Base-by-base conservation (phyloP, 2,113 vertebrate species). In the Camelus dromedarius region DNA sequence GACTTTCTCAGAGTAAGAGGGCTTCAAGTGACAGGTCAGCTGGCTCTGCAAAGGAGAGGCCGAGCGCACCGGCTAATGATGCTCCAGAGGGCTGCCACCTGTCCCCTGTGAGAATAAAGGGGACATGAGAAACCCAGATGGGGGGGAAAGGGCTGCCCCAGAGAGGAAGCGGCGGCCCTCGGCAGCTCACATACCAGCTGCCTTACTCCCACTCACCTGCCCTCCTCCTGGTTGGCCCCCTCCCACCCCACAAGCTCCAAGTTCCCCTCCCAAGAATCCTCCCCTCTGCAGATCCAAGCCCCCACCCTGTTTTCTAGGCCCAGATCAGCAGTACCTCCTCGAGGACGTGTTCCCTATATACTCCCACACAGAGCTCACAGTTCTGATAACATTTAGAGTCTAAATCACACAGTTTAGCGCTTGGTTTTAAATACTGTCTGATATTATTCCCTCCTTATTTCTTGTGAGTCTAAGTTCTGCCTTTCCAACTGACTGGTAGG, bases 361-460 rank as follows among this genome's bases (percentile, higher is more conserved):
- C 97, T 73, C 97, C 97, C 97, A 97, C 97, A 75, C 95, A 86
- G 66, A 82, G 86, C 93, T 92, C 91, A 79, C 95, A 95, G 96
- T 75, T 97, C 97, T 94, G 96, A 89, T 95, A 97, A 96, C 96
- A 97, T 98, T 97, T 97, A 97, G 92, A 97, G 93, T 97, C 89
- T 82, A 94, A 96, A 93, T 89, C 97, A 93, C 96, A 96, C 97
- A 95, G 93, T 97, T 97, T 97, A 97, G 96, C 96, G 92, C 97
- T 97, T 56, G 82, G 92, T 97, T 97, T 97, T 97, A 98, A 96
- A 97, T 97, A 96, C 92, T 95, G 96, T 95, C 97, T 97, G 96
- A 77, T 97, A 97, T 98, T 97, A 96, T 97, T 97, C 96, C 80
- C 93, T 97, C 79, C 64, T 97, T 94, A 97, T 97, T 96, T 97